Evolutionary conservation across 2,113 vertebrate genomes (phyloP), one percentile per base, ranked within the genome.

Genomic region (Cinclus mexicanus): DNA sequence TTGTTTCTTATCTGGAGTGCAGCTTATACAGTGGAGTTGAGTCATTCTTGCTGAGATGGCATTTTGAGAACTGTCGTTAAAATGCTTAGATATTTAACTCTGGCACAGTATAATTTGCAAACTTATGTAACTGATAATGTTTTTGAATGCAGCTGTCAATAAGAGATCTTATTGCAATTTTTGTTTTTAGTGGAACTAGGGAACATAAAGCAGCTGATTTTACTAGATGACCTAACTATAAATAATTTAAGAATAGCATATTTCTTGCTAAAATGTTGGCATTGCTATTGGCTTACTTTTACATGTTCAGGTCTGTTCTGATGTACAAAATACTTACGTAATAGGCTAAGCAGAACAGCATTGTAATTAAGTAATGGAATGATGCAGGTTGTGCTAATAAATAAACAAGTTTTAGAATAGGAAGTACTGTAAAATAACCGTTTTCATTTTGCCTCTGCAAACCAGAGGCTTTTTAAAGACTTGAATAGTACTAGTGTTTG

Each of bases 81-180:
- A 96, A 96, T 89, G 95, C 93, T 96, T 72, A 82, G 95, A 95
- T 96, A 74, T 94, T 97, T 96, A 94, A 96, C 90, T 94, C 86
- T 78, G 88, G 89, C 80, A 81, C 64, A 41, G 85, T 78, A 19
- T 83, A 93, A 96, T 96, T 95, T 96, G 92, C 89, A 92, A 93
- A 93, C 93, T 97, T 96, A 97, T 93, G 94, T 96, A 97, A 97
- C 93, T 91, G 89, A 56, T 93, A 46, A 46, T 95, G 96, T 92
- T 96, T 96, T 93, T 94, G 92, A 93, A 92, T 92, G 93, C 96
- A 96, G 90, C 94, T 97, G 94, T 97, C 92, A 96, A 96, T 95
- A 95, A 90, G 74, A 65, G 88, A 87, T 93, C 86, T 93, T 71
- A 50, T 6, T 96, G 90, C 90, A 64, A 44, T 96, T 87, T 94